A percentile compares a stretch with the other conserved stretches of the same genome.
phyloP scores from a whole-genome alignment of 1,140 invertebrate species.

The Anastrepha obliqua region DNA sequence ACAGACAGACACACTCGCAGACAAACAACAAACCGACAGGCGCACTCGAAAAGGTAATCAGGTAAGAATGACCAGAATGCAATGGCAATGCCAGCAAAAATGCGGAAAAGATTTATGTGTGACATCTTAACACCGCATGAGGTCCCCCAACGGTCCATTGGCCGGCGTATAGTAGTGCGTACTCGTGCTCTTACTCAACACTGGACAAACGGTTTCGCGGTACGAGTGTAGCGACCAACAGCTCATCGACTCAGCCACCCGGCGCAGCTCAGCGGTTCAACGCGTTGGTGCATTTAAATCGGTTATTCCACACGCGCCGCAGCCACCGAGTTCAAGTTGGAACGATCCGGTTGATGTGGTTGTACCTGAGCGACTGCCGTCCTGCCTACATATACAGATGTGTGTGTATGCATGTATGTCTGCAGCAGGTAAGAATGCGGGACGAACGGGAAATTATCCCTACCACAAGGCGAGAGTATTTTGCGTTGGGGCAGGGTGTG shows the following conservation, averaged over 20 bases:
- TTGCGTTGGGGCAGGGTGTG: conserved; percentile 35
- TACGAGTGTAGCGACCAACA: background rate
- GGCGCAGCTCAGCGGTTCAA: background rate
- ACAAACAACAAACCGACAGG: conserved; percentile 7
- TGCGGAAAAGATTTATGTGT: conserved; percentile 60
- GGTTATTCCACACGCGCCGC: conserved; percentile 36
- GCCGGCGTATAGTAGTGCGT: background rate
- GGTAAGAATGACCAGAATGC: conserved; percentile 52
- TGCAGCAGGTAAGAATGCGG: background rate
- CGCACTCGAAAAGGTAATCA: conserved; percentile 41
- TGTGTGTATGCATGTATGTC: background rate
- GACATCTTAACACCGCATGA: conserved; percentile 58
- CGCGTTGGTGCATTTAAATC: conserved; percentile 35
- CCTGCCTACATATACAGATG: background rate
- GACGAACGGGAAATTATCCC: background rate
- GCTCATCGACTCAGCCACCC: background rate
- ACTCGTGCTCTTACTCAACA: background rate
- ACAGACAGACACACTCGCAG: conserved; percentile 10
- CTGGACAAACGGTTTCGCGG: background rate
- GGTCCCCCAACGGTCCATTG: conserved; percentile 49
- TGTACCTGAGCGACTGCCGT: conserved; percentile 19
- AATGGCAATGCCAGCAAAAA: conserved; percentile 52
- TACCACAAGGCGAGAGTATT: conserved; percentile 2
- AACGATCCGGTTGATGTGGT: conserved; percentile 22
- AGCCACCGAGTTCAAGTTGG: conserved; percentile 24